Percentiles rank a stretch among this genome's conserved stretches.
These are phyloP conservation scores for Alectoris magna DNA, from an alignment of 2,797 vertebrate species.

Conservation along the genomic window DNA sequence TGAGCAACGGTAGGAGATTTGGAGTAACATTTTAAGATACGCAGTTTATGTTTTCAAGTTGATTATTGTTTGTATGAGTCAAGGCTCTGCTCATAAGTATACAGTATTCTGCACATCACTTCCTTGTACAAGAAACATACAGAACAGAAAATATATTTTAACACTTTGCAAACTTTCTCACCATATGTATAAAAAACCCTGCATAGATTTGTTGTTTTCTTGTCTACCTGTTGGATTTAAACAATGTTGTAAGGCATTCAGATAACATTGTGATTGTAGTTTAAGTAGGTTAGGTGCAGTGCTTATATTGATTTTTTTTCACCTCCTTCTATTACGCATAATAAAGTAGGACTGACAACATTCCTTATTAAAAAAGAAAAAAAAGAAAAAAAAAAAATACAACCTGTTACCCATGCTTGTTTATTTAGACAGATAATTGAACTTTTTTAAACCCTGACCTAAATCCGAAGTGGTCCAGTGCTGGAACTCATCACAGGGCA, in stretches of 20 bases:
- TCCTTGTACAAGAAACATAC: slow-evolving; percentile 58
- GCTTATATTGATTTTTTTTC: slow-evolving; percentile 65
- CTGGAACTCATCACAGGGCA: accelerated
- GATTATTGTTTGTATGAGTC: slow-evolving; percentile 70
- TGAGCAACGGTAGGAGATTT: slow-evolving; percentile 60
- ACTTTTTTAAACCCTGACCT: background rate
- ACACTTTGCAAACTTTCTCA: slow-evolving; percentile 60
- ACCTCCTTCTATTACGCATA: slow-evolving; percentile 48
- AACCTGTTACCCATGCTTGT: slow-evolving; percentile 36
- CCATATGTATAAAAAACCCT: slow-evolving; percentile 71
- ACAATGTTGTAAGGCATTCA: slow-evolving; percentile 63
- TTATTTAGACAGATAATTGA: slow-evolving; percentile 49
- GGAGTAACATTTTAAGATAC: slow-evolving; percentile 66
- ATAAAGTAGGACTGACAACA: slow-evolving; percentile 67
- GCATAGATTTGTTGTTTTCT: slow-evolving; percentile 71
- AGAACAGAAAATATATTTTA: slow-evolving; percentile 65
- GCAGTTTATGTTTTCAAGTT: slow-evolving; percentile 60
- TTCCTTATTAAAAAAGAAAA: slow-evolving; percentile 56
- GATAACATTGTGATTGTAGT: slow-evolving; percentile 71
- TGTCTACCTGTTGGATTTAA: slow-evolving; percentile 65
- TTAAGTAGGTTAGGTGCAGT: slow-evolving; percentile 66
- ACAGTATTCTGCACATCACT: slow-evolving; percentile 56
- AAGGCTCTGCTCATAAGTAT: slow-evolving; percentile 62
- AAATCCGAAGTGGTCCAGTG: background rate
- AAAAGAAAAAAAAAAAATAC: background rate